These are phyloP conservation scores for Wasmannia auropunctata DNA, from an alignment of 1,140 invertebrate species.

Conservation along the genomic window DNA sequence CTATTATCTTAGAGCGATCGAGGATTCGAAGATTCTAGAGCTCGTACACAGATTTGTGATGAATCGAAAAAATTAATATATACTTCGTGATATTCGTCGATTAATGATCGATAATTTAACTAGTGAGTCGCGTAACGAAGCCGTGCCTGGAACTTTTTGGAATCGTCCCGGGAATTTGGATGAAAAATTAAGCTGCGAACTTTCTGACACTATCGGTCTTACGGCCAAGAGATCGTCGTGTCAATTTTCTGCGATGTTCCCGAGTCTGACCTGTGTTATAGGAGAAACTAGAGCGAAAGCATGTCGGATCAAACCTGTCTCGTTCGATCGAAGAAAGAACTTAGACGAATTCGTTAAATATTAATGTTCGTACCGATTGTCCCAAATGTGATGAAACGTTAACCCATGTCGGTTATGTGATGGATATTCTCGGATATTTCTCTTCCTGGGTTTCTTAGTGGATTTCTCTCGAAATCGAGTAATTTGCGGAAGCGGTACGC, in stretches of 20 bases:
- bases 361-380: slow-evolving; percentile 42
- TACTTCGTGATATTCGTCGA: slow-evolving; percentile 36
- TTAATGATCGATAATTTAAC: slow-evolving; percentile 30
- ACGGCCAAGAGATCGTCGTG: slow-evolving; percentile 8
- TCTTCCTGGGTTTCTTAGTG: not conserved
- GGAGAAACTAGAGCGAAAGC: slow-evolving; percentile 35
- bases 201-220: slow-evolving; percentile 48
- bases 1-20: slow-evolving; percentile 40
- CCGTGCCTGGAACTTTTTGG: slow-evolving; percentile 27
- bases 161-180: slow-evolving; percentile 26
- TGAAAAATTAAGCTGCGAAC: not conserved
- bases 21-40: not conserved
- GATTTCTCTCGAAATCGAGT: slow-evolving; percentile 25
- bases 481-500: slow-evolving; percentile 19
- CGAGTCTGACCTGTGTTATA: slow-evolving; percentile 16
- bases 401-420: not conserved
- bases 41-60: slow-evolving; percentile 24
- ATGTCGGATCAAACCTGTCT: slow-evolving; percentile 11
- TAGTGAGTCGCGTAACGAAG: slow-evolving; percentile 7
- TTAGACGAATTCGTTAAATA: slow-evolving; percentile 64
- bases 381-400: not conserved
- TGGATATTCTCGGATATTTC: slow-evolving; percentile 21
- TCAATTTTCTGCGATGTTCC: slow-evolving; percentile 9
- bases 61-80: slow-evolving; percentile 44
- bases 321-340: slow-evolving; percentile 31